These are phyloP conservation scores for Alentia gelatinosa DNA, from an alignment of 2,888 invertebrate genomes.

Conservation along the genomic window DNA sequence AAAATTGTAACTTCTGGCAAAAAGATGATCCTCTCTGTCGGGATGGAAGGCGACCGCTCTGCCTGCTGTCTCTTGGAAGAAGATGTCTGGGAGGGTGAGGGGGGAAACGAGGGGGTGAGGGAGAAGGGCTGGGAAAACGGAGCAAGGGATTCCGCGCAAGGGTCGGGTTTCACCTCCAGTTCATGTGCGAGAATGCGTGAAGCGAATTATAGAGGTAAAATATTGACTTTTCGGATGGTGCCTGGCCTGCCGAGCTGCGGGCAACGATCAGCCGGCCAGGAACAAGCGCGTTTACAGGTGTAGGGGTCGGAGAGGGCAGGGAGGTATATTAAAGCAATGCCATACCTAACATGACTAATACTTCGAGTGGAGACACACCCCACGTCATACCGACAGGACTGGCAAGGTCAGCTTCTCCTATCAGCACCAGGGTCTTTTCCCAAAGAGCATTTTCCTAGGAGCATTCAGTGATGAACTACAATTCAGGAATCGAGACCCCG, in stretches of 20 bases:
- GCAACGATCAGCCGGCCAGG: background rate
- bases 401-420: too few relatives aligned
- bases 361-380: background rate
- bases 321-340: background rate
- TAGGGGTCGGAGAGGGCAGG: background rate
- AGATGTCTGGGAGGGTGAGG: too few relatives aligned
- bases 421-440: too few relatives aligned
- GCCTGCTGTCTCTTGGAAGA: too few relatives aligned
- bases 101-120: background rate
- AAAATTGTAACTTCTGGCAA: background rate
- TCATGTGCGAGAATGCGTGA: constrained; percentile 26
- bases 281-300: background rate
- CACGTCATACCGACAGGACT: too few relatives aligned
- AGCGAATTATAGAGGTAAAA: constrained; percentile 9
- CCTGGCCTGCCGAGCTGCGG: background rate
- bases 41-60: too few relatives aligned
- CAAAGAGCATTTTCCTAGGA: too few relatives aligned
- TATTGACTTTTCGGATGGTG: background rate
- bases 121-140: background rate
- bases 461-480: too few relatives aligned
- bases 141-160: background rate
- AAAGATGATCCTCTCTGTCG: background rate
- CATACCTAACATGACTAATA: background rate
- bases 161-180: background rate
- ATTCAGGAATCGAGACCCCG: too few relatives aligned